phyloP scores from a whole-genome alignment of 2,888 invertebrate genomes.

The Drosophila limbata region DNA sequence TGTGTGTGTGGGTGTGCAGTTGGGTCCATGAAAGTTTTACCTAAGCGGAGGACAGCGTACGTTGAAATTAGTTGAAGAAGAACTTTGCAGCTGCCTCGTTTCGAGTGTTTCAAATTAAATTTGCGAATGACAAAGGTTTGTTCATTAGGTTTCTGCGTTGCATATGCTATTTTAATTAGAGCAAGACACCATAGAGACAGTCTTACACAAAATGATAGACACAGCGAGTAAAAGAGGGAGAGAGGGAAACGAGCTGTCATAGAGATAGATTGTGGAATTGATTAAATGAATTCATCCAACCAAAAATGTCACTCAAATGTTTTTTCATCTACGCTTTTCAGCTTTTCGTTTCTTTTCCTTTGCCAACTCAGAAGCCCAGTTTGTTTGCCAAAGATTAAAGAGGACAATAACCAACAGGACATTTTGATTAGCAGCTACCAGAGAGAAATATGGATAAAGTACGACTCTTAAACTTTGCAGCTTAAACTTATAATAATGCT shows the following conservation, averaged over 20 bases:
- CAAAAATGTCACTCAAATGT: constrained; percentile 19
- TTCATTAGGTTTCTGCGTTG: constrained; percentile 56
- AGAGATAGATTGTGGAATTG: constrained; percentile 12
- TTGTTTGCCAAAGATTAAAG: constrained; percentile 16
- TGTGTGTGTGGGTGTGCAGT: constrained; percentile 29
- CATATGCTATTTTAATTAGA: constrained; percentile 70
- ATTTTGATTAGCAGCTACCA: constrained; percentile 14
- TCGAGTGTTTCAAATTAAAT: constrained; percentile 68
- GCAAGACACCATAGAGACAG: constrained; percentile 19
- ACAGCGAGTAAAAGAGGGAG: background rate
- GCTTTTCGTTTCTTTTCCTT: background rate
- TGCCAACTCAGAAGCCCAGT: background rate
- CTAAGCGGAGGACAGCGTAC: constrained; percentile 50
- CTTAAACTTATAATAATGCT: background rate
- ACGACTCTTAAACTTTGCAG: background rate
- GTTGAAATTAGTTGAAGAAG: constrained; percentile 63
- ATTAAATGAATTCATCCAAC: constrained; percentile 23
- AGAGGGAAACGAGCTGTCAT: background rate
- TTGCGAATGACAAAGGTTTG: constrained; percentile 69
- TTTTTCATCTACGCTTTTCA: background rate
- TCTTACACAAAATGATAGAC: background rate
- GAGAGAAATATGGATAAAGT: background rate
- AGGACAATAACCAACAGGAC: constrained; percentile 5
- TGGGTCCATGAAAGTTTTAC: constrained; percentile 61
- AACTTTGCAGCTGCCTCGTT: constrained; percentile 56